Percentiles rank a stretch among this genome's conserved stretches.
phyloP scores from a whole-genome alignment of 2,113 vertebrate species.

The Phainopepla nitens region DNA sequence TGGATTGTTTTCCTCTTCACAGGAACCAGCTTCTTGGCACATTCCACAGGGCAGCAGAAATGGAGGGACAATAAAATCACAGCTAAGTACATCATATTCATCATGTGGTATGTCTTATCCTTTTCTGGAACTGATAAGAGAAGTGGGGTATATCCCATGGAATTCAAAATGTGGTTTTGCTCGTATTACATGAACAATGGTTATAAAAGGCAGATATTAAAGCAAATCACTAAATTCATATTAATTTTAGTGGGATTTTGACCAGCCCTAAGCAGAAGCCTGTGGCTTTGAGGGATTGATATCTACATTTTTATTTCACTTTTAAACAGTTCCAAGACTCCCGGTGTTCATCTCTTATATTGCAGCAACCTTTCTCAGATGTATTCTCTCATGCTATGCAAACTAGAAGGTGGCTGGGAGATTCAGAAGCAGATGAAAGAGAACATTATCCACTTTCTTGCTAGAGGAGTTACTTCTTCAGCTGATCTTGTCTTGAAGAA shows the following conservation, averaged over 20 bases:
- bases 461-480: not conserved
- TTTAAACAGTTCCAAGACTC: not conserved
- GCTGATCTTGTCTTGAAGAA: not conserved
- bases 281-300: not conserved
- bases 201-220: not conserved
- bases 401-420: not conserved
- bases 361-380: not conserved
- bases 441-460: not conserved
- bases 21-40: not conserved
- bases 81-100: not conserved
- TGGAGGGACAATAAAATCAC: not conserved
- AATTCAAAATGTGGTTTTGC: not conserved
- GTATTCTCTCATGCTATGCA: not conserved
- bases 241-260: slow-evolving; percentile 9
- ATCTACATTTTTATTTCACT: not conserved
- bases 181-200: not conserved
- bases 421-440: not conserved
- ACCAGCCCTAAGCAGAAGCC: not conserved
- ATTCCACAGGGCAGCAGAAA: not conserved
- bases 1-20: not conserved
- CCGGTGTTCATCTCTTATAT: not conserved
- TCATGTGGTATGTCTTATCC: not conserved
- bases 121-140: not conserved
- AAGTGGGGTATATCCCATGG: not conserved
- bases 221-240: not conserved